Conservation (phyloP, 2,888 invertebrate genomes). For the Adelphocoris suturalis region DNA sequence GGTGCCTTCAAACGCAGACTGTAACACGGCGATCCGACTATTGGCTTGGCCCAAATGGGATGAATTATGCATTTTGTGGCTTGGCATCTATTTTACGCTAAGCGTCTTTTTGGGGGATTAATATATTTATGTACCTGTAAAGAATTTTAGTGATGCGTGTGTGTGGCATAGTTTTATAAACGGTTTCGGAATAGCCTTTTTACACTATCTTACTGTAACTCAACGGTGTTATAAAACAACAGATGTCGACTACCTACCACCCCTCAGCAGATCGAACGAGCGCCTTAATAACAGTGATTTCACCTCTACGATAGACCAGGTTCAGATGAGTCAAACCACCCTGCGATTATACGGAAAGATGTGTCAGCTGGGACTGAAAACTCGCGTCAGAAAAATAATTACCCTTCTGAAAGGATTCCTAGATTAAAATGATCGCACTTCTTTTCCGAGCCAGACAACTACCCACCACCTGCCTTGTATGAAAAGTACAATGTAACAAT, state of each 20-base stretch:
- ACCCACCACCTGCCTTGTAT: background rate
- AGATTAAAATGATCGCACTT: slow-evolving; percentile 28
- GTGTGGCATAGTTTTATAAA: too few species aligned
- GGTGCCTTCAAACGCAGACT: too few species aligned
- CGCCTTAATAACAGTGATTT: background rate
- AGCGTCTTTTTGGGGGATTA: too few species aligned
- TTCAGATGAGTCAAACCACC: background rate
- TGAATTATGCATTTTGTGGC: too few species aligned
- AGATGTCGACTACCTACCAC: background rate
- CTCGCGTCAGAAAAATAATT: background rate
- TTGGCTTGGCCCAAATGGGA: too few species aligned
- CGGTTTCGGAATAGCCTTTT: background rate
- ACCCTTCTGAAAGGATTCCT: background rate
- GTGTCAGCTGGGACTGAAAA: slow-evolving; percentile 3
- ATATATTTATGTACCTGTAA: too few species aligned
- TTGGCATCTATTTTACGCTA: too few species aligned
- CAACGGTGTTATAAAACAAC: background rate
- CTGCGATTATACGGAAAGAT: background rate
- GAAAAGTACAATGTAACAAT: background rate
- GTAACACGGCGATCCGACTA: too few species aligned
- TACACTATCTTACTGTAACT: background rate
- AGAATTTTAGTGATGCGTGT: too few species aligned
- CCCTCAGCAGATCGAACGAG: background rate
- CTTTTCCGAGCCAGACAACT: background rate
- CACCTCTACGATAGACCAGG: background rate